Base-by-base conservation (phyloP, 2,797 vertebrate genomes). In the Thripadectes ignobilis region DNA sequence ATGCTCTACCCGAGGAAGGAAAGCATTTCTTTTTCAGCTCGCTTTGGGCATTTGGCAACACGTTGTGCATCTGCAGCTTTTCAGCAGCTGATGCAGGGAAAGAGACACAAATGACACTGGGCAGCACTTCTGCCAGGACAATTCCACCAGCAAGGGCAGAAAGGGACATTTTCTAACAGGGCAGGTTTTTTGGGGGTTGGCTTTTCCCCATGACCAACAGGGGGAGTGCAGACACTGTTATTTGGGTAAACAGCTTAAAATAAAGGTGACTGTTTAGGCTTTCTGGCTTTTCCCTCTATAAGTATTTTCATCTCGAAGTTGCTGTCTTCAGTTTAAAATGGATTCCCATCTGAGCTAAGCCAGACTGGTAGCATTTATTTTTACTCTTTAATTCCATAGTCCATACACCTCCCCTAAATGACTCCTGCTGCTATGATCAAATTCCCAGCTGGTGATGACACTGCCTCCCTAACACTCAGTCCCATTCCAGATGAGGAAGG, bases 151-250 rank as follows among this genome's bases (percentile, higher is more conserved):
- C 21, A 45, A 79, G 59, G 4, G 26, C 14, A 62, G 12, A 74
- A 83, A 92, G 49, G 14, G 27, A 48, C 26, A 5, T 36, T 66
- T 79, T 57, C n/a, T 6, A 63, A 20, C 6, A 55, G 26, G n/a
- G 54, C 36, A 48, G 20, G 29, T 54, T 91, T 92, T 58, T 34
- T 13, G 14, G 18, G n/a, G 51, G 29, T 26, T 78, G 69, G 63
- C 54, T 49, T 91, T 85, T 55, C 61, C 45, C 2, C 0, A 12
- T 7, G 23, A 75, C 91, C 92, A 92, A 95, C 59, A 96, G 96
- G 76, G 95, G 92, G 95, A 94, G 95, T 24, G 62, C 91, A 84
- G 38, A 84, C 63, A 55, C 92, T 24, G 32, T 27, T 76, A 55
- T 38, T 39, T 54, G 36, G 48, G 39, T 32, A 79, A 81, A 76